Evolutionary conservation across 2,797 vertebrate species (phyloP).

Genomic region (Hippocampus kuda): DNA sequence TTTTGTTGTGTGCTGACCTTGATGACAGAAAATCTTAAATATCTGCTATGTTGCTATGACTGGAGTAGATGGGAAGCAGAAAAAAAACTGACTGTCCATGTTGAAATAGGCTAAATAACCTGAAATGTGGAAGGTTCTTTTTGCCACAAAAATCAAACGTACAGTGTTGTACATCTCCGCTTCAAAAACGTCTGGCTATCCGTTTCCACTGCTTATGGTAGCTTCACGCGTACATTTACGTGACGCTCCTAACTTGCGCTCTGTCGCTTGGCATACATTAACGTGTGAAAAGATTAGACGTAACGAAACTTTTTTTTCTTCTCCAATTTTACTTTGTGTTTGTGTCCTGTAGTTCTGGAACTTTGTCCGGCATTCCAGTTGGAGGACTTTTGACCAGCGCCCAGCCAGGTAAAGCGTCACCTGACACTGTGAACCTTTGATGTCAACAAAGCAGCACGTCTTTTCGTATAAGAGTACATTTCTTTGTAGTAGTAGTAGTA

Average conservation of each 20-base stretch:
- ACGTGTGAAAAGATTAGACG: background rate
- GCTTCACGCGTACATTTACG: background rate
- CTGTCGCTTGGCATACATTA: background rate
- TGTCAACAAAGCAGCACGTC: too few relatives aligned
- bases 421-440: too few relatives aligned
- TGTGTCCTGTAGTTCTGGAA: conserved; percentile 1
- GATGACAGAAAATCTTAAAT: background rate
- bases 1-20: too few relatives aligned
- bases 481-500: too few relatives aligned
- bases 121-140: background rate
- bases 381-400: background rate
- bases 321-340: background rate
- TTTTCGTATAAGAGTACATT: too few relatives aligned
- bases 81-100: background rate
- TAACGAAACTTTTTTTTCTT: background rate
- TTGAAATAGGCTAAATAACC: background rate
- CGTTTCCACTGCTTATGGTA: background rate
- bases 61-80: background rate
- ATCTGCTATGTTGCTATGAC: background rate
- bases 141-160: background rate
- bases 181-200: background rate
- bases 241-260: background rate
- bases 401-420: conserved; percentile 3
- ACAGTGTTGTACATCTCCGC: background rate
- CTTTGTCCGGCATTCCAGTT: background rate